These are phyloP conservation scores for Diphyllodes magnificus DNA, from an alignment of 2,113 vertebrate species.

Conservation along the genomic window DNA sequence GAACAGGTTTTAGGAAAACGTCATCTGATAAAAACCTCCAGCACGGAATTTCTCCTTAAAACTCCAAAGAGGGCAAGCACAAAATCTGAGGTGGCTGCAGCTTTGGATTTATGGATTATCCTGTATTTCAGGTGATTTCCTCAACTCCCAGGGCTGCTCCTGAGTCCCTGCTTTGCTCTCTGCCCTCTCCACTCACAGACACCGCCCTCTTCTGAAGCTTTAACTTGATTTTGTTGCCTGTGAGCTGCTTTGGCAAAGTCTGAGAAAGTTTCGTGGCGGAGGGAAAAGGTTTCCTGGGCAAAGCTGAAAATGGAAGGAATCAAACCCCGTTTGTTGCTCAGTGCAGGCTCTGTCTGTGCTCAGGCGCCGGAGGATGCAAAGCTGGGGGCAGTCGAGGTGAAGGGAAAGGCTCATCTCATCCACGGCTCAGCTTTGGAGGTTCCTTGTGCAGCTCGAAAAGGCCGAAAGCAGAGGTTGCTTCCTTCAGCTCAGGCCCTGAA, in stretches of 20 bases:
- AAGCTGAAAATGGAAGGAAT: neutral
- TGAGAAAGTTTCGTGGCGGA: neutral
- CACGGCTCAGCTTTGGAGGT: accelerated
- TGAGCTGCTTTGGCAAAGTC: neutral
- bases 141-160: neutral
- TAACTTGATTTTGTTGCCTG: neutral
- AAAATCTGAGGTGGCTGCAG: accelerated
- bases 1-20: neutral
- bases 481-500: neutral
- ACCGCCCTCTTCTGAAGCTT: neutral
- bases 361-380: accelerated
- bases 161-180: neutral
- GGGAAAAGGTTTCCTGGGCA: neutral
- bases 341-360: neutral
- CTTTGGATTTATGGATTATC: neutral
- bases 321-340: accelerated
- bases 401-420: neutral
- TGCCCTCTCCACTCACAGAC: neutral
- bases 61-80: neutral
- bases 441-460: neutral
- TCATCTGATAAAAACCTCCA: neutral
- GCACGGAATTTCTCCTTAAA: neutral
- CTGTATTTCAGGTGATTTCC: neutral
- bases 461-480: neutral
- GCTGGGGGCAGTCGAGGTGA: neutral